Conservation (phyloP, 2,797 vertebrate genomes). For the Poeciliopsis turneri region DNA sequence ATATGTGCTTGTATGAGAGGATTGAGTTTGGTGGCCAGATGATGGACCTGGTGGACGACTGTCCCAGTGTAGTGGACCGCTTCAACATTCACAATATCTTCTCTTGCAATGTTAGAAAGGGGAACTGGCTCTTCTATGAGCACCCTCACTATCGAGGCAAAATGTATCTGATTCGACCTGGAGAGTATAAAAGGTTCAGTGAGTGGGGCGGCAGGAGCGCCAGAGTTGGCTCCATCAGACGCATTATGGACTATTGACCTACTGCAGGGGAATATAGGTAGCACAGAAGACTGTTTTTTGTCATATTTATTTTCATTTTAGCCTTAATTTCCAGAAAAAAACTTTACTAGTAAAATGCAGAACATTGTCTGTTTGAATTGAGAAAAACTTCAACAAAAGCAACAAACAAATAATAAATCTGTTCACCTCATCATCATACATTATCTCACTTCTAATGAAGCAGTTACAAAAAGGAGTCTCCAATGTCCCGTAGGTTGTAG, state of each 20-base stretch:
- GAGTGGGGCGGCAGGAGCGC: slow-evolving; percentile 72
- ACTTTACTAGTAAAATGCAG: not conserved
- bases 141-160: slow-evolving; percentile 66
- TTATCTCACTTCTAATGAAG: not conserved
- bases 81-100: slow-evolving; percentile 73
- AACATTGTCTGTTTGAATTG: not conserved
- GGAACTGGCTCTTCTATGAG: slow-evolving; percentile 77
- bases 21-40: slow-evolving; percentile 78
- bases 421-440: not conserved
- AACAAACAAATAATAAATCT: not conserved
- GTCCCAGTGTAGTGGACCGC: slow-evolving; percentile 71
- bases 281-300: not conserved
- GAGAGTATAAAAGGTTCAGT: slow-evolving; percentile 74
- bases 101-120: slow-evolving; percentile 71
- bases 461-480: not conserved
- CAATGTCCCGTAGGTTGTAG: not conserved
- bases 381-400: not conserved
- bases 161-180: slow-evolving; percentile 71
- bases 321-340: not conserved
- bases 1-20: slow-evolving; percentile 70
- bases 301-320: not conserved
- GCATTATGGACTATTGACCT: slow-evolving; percentile 65
- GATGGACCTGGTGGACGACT: slow-evolving; percentile 76
- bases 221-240: slow-evolving; percentile 73
- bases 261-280: not conserved